A percentile compares a stretch with the other conserved stretches of the same genome.
Conservation (phyloP, 2,113 vertebrate genomes). For the Vireo altiloquus region DNA sequence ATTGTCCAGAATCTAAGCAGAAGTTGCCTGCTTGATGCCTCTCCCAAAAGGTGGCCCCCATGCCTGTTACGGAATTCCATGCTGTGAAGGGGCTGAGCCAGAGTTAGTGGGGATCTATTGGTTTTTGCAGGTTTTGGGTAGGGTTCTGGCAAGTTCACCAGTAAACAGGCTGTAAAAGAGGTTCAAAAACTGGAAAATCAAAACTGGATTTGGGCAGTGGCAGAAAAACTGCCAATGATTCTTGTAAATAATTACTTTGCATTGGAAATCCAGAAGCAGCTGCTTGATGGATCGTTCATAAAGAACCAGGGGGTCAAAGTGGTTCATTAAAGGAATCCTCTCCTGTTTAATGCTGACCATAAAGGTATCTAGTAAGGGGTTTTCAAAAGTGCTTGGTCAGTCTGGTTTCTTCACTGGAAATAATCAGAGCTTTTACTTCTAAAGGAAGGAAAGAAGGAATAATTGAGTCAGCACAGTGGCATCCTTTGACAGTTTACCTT, state of each 20-base stretch:
- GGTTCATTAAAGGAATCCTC: not conserved
- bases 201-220: not conserved
- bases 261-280: not conserved
- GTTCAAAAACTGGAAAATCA: not conserved
- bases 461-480: not conserved
- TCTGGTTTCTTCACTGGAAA: not conserved
- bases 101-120: not conserved
- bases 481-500: not conserved
- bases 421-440: not conserved
- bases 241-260: not conserved
- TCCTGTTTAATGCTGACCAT: not conserved
- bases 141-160: not conserved
- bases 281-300: not conserved
- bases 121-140: not conserved
- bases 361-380: not conserved
- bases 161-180: not conserved
- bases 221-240: not conserved
- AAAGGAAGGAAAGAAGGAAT: not conserved
- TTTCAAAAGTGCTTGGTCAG: not conserved
- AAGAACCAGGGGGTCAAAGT: not conserved
- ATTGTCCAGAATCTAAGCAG: not conserved
- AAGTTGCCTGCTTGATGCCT: not conserved
- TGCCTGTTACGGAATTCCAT: not conserved
- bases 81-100: not conserved
- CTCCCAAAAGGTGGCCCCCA: not conserved